phyloP scores from a whole-genome alignment of 37 sponge, comb jelly and placozoan genomes.

The Tethya wilhelma region DNA sequence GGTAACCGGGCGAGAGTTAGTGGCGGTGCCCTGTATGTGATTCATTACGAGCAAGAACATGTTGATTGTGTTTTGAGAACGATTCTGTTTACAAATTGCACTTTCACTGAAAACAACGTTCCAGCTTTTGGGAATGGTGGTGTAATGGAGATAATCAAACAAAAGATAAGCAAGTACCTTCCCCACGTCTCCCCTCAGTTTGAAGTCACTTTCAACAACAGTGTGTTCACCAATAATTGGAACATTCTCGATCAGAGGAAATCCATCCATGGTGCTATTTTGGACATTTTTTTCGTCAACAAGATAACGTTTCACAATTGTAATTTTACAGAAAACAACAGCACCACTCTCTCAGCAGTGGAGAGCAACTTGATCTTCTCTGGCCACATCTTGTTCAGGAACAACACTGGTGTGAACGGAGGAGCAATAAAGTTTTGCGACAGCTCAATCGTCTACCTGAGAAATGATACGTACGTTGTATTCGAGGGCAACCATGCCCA shows the following conservation, averaged over 20 bases:
- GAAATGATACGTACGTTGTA: not conserved
- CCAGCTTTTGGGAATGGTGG: constrained; percentile 2
- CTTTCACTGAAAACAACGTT: not conserved
- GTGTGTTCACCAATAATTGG: not conserved
- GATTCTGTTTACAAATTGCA: not conserved
- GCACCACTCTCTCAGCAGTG: not conserved
- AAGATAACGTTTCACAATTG: not conserved
- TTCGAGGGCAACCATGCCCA: not conserved
- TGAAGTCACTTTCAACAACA: not conserved
- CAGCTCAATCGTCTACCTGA: constrained; percentile 6
- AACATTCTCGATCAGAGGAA: not conserved
- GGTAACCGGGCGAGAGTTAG: not conserved
- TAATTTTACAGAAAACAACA: constrained; percentile 7
- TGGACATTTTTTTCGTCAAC: constrained; percentile 7
- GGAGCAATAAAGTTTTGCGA: constrained; percentile 17
- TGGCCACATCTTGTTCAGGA: not conserved
- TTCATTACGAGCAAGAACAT: not conserved
- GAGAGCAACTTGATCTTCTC: not conserved
- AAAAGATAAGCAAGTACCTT: not conserved
- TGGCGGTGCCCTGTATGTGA: constrained; percentile 7
- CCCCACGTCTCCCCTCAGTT: constrained; percentile 14
- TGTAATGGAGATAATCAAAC: constrained; percentile 16
- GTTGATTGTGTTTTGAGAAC: not conserved
- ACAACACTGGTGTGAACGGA: not conserved
- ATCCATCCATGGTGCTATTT: not conserved